Evolutionary conservation across 2,888 invertebrate species (phyloP).

Genomic region (Cecidostiba fungosa): DNA sequence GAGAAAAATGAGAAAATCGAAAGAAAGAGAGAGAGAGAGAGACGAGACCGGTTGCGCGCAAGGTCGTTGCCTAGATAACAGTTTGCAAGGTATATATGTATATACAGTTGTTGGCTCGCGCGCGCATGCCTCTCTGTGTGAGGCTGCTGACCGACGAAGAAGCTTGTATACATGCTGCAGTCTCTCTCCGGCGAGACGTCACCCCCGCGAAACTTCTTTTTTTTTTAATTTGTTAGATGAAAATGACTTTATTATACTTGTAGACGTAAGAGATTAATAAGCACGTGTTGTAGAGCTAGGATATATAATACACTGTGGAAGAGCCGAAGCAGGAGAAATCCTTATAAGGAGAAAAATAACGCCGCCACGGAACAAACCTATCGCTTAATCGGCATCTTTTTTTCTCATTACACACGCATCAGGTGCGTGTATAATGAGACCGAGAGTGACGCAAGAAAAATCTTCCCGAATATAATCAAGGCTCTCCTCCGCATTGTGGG

Average conservation of each 20-base stretch:
- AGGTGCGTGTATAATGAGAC: background rate
- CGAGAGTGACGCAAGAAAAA: slow-evolving; percentile 22
- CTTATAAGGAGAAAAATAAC: background rate
- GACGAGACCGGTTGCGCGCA: slow-evolving; percentile 65
- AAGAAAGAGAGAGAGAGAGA: background rate
- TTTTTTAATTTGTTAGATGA: background rate
- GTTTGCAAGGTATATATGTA: slow-evolving; percentile 71
- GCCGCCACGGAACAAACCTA: background rate
- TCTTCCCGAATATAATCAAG: slow-evolving; percentile 13
- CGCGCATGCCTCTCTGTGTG: slow-evolving; percentile 67
- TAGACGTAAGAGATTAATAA: no score
- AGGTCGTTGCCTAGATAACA: slow-evolving; percentile 77
- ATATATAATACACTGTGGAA: background rate
- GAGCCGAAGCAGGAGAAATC: background rate
- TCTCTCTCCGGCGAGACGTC: background rate
- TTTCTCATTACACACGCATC: background rate
- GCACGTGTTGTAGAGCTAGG: no score
- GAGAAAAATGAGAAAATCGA: slow-evolving; percentile 30
- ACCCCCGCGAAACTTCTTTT: background rate
- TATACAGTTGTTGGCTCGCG: slow-evolving; percentile 72
- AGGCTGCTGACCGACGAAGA: background rate
- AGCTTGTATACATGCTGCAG: background rate
- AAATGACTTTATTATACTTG: no score
- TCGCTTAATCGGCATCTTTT: background rate
- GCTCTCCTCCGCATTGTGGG: slow-evolving; percentile 5